These are phyloP conservation scores for Turnix velox DNA, from an alignment of 2,113 vertebrate genomes.

Conservation along the genomic window DNA sequence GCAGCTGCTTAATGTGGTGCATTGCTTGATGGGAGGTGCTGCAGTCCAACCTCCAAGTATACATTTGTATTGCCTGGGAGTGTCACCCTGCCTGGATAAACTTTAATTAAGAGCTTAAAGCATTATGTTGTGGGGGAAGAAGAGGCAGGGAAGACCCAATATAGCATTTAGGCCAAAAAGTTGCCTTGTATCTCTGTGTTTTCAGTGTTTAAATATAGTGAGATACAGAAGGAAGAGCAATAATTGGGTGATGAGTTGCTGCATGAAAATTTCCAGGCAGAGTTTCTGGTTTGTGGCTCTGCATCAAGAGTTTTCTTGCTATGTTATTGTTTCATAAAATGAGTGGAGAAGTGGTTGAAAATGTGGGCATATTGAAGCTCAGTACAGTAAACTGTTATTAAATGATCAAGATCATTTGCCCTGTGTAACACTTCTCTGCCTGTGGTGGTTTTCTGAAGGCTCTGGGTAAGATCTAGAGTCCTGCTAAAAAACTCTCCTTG, in stretches of 20 bases:
- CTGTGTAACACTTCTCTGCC: not conserved
- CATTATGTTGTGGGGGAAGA: not conserved
- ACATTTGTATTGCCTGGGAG: not conserved
- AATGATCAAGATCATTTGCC: not conserved
- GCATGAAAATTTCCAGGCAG: not conserved
- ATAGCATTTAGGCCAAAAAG: not conserved
- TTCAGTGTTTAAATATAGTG: not conserved
- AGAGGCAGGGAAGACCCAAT: not conserved
- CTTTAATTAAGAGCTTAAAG: not conserved
- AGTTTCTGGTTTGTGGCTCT: not conserved
- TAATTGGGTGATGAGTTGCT: not conserved
- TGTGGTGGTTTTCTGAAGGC: not conserved
- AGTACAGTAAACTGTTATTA: not conserved
- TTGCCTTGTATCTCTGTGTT: not conserved
- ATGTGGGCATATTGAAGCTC: not conserved
- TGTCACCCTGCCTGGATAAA: not conserved
- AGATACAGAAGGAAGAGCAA: not conserved
- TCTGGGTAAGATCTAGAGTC: not conserved
- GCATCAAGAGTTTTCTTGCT: not conserved
- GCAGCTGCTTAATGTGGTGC: not conserved
- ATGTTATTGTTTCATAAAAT: not conserved
- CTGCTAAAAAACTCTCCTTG: not conserved
- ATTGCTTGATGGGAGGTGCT: not conserved
- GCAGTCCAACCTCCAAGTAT: not conserved
- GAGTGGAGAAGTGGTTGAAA: not conserved